Conservation (phyloP, 2,113 vertebrate genomes). For the Tragelaphus imberbis region DNA sequence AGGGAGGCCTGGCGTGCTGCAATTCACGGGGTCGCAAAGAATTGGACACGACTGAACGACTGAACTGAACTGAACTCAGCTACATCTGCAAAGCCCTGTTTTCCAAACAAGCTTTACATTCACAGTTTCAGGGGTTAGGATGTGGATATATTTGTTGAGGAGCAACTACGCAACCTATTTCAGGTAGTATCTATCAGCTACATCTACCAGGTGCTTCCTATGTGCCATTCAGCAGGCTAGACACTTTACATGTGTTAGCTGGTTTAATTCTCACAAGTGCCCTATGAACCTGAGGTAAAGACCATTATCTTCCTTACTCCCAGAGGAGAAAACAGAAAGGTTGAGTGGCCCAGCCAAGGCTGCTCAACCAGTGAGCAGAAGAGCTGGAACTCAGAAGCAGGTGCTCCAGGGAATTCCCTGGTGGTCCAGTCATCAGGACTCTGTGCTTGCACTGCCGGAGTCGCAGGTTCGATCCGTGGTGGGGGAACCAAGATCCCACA, state of each 20-base stretch:
- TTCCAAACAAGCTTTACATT: neutral
- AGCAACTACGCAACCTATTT: neutral
- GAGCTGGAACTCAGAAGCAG: neutral
- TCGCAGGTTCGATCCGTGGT: neutral
- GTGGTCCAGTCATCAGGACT: neutral
- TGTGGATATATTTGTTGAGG: too few relatives aligned
- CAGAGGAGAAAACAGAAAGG: neutral
- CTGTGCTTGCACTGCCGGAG: too few relatives aligned
- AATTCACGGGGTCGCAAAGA: too few relatives aligned
- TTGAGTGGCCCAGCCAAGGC: neutral
- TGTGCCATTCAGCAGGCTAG: neutral
- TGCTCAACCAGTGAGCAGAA: neutral
- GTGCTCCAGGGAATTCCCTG: neutral
- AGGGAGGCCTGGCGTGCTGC: too few relatives aligned
- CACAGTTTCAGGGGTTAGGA: neutral
- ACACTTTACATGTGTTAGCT: neutral
- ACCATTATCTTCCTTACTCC: neutral
- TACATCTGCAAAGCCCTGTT: neutral
- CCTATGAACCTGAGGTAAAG: neutral
- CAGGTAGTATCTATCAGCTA: neutral
- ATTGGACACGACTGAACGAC: accelerated
- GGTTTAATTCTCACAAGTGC: neutral
- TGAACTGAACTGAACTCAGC: neutral
- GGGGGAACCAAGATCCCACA: neutral
- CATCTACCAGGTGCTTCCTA: neutral